Percentiles rank a stretch among this genome's conserved stretches.
Conservation (phyloP, 2,888 invertebrate genomes). For the Chloroclystis v-ata region DNA sequence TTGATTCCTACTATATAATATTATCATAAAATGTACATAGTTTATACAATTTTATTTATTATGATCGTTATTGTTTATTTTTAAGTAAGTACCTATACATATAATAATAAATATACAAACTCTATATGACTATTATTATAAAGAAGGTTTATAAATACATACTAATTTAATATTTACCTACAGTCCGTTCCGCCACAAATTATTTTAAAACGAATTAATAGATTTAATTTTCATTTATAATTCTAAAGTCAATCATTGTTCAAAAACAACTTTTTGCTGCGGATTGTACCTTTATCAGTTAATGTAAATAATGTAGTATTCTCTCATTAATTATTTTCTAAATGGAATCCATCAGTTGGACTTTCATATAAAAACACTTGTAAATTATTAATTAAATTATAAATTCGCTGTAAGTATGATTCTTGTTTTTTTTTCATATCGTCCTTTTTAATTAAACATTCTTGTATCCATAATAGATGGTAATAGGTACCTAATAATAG, state of each 20-base stretch:
- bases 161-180: neutral
- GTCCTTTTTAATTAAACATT: neutral
- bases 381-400: constrained; percentile 60
- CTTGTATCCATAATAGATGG: too few relatives aligned
- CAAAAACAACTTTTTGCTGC: neutral
- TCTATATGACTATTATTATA: constrained; percentile 11
- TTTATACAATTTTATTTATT: constrained; percentile 17
- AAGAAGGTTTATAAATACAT: constrained; percentile 24
- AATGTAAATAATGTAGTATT: neutral
- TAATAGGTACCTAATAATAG: too few relatives aligned
- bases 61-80: constrained; percentile 11
- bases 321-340: neutral
- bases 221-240: neutral
- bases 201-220: neutral
- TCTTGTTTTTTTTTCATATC: constrained; percentile 34
- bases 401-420: constrained; percentile 53
- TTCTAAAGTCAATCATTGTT: neutral
- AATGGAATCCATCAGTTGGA: neutral
- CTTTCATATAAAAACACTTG: constrained; percentile 32
- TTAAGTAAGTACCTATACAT: too few relatives aligned
- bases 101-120: too few relatives aligned
- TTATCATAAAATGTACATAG: constrained; percentile 20
- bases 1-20: constrained; percentile 17
- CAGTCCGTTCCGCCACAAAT: too few relatives aligned
- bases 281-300: constrained; percentile 6